Evolutionary conservation across 2,797 vertebrate genomes (phyloP).

Genomic region (Menidia menidia): DNA sequence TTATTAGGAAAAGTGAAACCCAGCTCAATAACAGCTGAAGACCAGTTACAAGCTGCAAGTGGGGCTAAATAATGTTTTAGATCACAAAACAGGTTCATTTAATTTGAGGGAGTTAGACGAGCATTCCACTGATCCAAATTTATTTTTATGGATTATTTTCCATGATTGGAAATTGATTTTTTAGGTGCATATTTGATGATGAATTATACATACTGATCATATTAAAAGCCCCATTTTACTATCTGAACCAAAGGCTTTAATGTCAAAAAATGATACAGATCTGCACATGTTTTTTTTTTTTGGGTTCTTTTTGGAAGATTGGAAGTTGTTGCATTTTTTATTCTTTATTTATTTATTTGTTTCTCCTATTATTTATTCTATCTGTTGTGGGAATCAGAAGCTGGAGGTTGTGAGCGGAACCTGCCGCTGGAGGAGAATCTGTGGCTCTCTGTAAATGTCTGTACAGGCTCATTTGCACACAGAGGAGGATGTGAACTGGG

Average conservation of each 20-base stretch:
- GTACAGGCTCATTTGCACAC: conserved; percentile 2
- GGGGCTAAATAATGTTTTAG: neutral
- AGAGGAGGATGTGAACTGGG: neutral
- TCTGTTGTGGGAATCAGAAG: neutral
- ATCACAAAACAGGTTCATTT: neutral
- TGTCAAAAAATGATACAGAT: neutral
- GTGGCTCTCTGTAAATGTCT: conserved; percentile 14
- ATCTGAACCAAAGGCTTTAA: conserved; percentile 47
- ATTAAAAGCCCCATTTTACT: neutral
- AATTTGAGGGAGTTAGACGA: neutral
- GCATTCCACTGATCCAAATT: neutral
- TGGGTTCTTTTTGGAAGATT: neutral
- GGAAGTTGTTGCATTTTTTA: too few relatives aligned
- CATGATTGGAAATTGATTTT: neutral
- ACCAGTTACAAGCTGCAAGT: neutral
- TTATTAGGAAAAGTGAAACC: conserved; percentile 1
- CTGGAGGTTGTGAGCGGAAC: neutral
- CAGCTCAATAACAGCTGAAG: neutral
- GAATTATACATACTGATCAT: neutral
- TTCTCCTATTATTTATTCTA: too few relatives aligned
- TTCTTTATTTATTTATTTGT: too few relatives aligned
- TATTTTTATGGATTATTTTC: neutral
- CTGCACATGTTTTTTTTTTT: neutral
- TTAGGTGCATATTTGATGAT: neutral
- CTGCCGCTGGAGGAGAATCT: too few relatives aligned